A percentile compares a stretch with the other conserved stretches of the same genome.
These are phyloP conservation scores for Rhagoletis pomonella DNA, from an alignment of 1,140 invertebrate genomes.

Conservation along the genomic window DNA sequence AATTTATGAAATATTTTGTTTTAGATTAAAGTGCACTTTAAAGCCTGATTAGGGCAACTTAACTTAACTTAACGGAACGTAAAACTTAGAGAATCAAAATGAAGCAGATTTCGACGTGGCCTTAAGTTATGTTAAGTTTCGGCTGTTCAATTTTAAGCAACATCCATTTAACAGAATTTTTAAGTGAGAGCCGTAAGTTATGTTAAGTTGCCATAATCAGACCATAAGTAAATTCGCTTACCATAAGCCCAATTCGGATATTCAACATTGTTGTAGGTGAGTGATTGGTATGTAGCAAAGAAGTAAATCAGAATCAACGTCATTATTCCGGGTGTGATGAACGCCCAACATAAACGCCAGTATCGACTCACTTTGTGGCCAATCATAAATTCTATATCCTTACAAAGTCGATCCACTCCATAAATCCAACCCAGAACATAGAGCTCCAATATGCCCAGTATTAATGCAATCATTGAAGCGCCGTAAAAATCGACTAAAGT, in stretches of 20 bases:
- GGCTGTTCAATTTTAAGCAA: no score
- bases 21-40: neutral
- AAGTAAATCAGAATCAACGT: constrained; percentile 81
- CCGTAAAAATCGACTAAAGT: constrained; percentile 87
- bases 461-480: constrained; percentile 82
- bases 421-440: constrained; percentile 82
- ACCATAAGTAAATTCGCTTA: constrained; percentile 60
- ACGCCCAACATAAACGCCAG: constrained; percentile 88
- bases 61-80: no score
- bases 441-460: constrained; percentile 81
- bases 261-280: constrained; percentile 75
- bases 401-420: constrained; percentile 80
- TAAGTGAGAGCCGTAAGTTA: no score
- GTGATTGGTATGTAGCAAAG: constrained; percentile 76
- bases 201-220: no score
- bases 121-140: no score
- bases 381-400: constrained; percentile 83
- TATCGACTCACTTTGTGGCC: constrained; percentile 81
- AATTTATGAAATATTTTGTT: neutral
- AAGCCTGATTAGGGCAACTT: no score
- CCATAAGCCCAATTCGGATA: constrained; percentile 76
- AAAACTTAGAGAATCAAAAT: no score
- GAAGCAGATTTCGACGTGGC: no score
- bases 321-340: constrained; percentile 83
- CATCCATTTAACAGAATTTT: no score